These are phyloP conservation scores for Hetaerina titia DNA, from an alignment of 2,888 invertebrate genomes.

Conservation along the genomic window DNA sequence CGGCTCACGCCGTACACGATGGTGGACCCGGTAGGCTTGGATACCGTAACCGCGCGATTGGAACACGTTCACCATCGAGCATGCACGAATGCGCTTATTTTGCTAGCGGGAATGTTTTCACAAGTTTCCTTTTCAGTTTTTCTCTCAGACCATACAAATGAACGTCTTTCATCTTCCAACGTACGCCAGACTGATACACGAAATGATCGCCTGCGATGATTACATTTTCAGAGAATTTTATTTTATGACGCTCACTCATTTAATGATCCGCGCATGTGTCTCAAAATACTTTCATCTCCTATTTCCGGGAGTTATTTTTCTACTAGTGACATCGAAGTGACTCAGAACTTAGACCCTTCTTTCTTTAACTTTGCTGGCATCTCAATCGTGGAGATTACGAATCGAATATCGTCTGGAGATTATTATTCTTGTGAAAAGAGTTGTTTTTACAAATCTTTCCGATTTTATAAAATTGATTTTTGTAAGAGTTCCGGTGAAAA, in stretches of 20 bases:
- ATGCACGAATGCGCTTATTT: not conserved
- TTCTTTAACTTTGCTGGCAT: too few species aligned
- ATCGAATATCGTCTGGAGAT: too few species aligned
- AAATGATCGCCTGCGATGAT: not conserved
- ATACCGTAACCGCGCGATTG: not conserved
- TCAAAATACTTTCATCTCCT: not conserved
- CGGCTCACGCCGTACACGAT: not conserved
- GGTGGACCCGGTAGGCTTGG: not conserved
- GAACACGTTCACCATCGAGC: not conserved
- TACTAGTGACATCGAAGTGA: too few species aligned
- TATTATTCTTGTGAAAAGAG: too few species aligned
- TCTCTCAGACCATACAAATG: too few species aligned
- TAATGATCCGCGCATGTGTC: too few species aligned
- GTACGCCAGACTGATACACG: not conserved
- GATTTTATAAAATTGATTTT: too few species aligned
- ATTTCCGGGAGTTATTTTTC: too few species aligned
- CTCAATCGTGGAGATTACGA: too few species aligned
- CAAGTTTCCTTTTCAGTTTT: not conserved
- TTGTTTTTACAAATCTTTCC: too few species aligned
- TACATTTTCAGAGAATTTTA: not conserved
- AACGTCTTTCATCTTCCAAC: not conserved
- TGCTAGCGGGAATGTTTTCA: not conserved
- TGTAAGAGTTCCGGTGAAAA: too few species aligned
- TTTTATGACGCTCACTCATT: not conserved
- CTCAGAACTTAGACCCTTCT: too few species aligned